Evolutionary conservation across 2,888 invertebrate genomes (phyloP), one percentile per base, ranked within the genome.

Genomic region (Brachyopa scutellaris): DNA sequence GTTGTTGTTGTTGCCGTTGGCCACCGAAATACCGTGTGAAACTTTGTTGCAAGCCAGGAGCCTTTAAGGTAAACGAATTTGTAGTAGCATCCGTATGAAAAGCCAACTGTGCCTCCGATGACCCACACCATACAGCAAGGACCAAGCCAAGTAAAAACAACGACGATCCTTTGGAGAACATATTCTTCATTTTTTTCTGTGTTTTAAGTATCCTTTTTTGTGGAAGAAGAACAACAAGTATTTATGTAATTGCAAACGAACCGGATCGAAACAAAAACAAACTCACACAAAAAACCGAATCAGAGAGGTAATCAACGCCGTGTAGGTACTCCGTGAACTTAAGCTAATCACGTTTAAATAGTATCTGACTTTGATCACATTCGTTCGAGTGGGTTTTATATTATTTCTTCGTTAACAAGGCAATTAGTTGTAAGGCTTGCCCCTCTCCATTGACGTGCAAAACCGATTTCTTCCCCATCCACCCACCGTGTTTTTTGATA

Each of bases 11-110:
- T 11, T 80, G 76, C 13, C 79, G 85, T 59, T 86, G 86, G 2
- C 87, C 88, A n/a, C 89, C 90, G 62, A 86, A 90, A 61, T 88
- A 88, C 4, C 90, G 86, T 1, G 90, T 89, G 64, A 89, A 90
- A 45, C 87, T 88, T 79, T 90, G 90, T 83, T 89, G 89, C 74
- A 88, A 76, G 11, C 87, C 86, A 8, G 90, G 90, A n/a, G 90
- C 85, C 85, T 90, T 90, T 21, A 90, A 72, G 4, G 88, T 88
- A 45, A 88, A 90, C 13, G 91, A 89, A 69, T 90, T 90, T 7
- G 86, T 85, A 80, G 88, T 88, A 42, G 89, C 87, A 76, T 90
- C 90, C 9, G 87, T 88, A 85, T 90, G 90, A 47, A 87, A 88
- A 53, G 89, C 86, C 69, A 90, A 84, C 77, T 91, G 91, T 19